Conservation (phyloP, 2,888 invertebrate species). For the Beris morrisii region DNA sequence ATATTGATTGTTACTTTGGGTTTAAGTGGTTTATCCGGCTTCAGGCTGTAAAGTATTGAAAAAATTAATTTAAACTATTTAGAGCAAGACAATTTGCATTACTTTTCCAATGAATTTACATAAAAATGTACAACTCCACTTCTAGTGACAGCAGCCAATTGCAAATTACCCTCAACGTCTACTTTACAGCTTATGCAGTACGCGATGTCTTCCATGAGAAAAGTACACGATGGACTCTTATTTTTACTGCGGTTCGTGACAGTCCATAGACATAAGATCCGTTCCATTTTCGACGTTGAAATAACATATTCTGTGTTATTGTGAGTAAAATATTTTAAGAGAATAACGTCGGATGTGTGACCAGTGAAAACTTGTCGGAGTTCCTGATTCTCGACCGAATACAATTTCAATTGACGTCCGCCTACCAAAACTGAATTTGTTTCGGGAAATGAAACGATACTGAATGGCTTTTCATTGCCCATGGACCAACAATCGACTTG, state of each 20-base stretch:
- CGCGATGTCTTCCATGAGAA: slow-evolving; percentile 71
- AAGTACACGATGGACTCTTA: slow-evolving; percentile 61
- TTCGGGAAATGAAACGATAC: slow-evolving; percentile 51
- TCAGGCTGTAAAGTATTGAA: slow-evolving; percentile 43
- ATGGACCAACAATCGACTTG: slow-evolving; percentile 62
- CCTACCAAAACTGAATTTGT: slow-evolving; percentile 51
- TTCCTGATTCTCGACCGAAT: slow-evolving; percentile 63
- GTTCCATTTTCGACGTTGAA: slow-evolving; percentile 52
- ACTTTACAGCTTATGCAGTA: slow-evolving; percentile 59
- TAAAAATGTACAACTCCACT: slow-evolving; percentile 81
- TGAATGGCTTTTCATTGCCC: slow-evolving; percentile 59
- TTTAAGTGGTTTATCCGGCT: slow-evolving; percentile 64
- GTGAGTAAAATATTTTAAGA: slow-evolving; percentile 53
- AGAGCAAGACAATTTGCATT: background rate
- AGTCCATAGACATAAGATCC: slow-evolving; percentile 54
- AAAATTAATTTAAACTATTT: background rate
- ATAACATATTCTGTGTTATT: slow-evolving; percentile 48
- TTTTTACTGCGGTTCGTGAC: slow-evolving; percentile 40
- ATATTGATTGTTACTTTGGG: slow-evolving; percentile 65
- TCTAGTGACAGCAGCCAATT: slow-evolving; percentile 62
- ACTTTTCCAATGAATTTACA: slow-evolving; percentile 72
- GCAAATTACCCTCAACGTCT: slow-evolving; percentile 56
- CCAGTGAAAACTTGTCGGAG: slow-evolving; percentile 66
- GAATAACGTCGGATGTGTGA: slow-evolving; percentile 63
- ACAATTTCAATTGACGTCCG: slow-evolving; percentile 54